Evolutionary conservation across 2,888 invertebrate species (phyloP).

Genomic region (Sceliomorpha sp.): DNA sequence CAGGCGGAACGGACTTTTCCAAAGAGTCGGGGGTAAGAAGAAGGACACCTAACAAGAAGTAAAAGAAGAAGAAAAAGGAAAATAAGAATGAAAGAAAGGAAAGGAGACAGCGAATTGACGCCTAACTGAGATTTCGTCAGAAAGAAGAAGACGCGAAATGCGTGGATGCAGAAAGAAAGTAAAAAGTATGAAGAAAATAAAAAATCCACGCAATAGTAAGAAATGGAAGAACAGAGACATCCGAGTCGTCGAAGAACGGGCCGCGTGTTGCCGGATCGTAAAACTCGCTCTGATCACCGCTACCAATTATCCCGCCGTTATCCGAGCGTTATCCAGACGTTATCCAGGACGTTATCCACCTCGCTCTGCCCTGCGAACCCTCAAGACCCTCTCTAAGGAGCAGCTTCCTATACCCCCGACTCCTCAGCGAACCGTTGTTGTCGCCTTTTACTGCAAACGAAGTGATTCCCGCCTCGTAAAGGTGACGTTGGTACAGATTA

Average conservation of each 20-base stretch:
- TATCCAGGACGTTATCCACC: slow-evolving; percentile 76
- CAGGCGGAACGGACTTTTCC: slow-evolving; percentile 59
- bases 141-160: slow-evolving; percentile 23
- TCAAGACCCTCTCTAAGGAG: slow-evolving; percentile 59
- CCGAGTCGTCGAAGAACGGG: slow-evolving; percentile 53
- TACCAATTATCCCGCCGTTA: slow-evolving; percentile 80
- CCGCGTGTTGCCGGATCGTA: slow-evolving; percentile 78
- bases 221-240: slow-evolving; percentile 21
- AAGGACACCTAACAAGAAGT: too few relatives aligned
- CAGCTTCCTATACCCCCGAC: slow-evolving; percentile 40
- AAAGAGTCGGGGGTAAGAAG: slow-evolving; percentile 51
- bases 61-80: slow-evolving; percentile 42
- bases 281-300: slow-evolving; percentile 79
- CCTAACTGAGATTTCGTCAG: slow-evolving; percentile 34
- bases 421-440: slow-evolving; percentile 65
- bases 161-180: slow-evolving; percentile 41
- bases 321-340: slow-evolving; percentile 75
- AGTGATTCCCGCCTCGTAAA: slow-evolving; percentile 80
- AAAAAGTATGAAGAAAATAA: too few relatives aligned
- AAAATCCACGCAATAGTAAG: too few relatives aligned
- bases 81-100: slow-evolving; percentile 51
- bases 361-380: slow-evolving; percentile 62
- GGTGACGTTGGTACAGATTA: slow-evolving; percentile 71
- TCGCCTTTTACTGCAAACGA: slow-evolving; percentile 79
- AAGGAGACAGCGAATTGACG: slow-evolving; percentile 33